These are phyloP conservation scores for Lepidocolaptes lacrymiger DNA, from an alignment of 2,797 vertebrate species.

Conservation along the genomic window DNA sequence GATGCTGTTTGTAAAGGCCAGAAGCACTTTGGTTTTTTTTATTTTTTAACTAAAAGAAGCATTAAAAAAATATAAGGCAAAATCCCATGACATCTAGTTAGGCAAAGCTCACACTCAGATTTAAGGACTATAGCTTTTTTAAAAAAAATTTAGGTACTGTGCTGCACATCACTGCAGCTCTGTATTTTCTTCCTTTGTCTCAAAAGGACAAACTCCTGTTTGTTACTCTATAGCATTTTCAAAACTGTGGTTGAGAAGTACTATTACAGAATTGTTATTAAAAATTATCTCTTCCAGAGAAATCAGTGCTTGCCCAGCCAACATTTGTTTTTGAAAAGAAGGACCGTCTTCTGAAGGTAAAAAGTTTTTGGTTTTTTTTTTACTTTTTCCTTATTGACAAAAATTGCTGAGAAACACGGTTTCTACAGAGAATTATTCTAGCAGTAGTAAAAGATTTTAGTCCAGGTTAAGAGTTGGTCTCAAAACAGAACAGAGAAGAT, in stretches of 20 bases:
- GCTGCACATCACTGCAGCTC: background rate
- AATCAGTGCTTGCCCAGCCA: constrained; percentile 76
- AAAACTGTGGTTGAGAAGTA: background rate
- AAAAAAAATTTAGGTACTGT: background rate
- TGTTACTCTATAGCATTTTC: background rate
- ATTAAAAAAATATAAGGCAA: background rate
- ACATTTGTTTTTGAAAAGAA: constrained; percentile 80
- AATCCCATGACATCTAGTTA: background rate
- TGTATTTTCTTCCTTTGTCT: background rate
- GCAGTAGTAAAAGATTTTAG: background rate
- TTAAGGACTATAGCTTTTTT: background rate
- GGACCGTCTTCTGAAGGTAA: constrained; percentile 78
- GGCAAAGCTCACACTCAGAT: background rate
- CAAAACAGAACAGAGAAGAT: background rate
- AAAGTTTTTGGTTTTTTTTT: background rate
- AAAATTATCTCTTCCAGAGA: constrained; percentile 66
- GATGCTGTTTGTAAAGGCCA: background rate
- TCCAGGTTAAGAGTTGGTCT: background rate
- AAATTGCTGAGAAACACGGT: background rate
- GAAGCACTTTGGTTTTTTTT: background rate
- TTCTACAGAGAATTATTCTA: background rate
- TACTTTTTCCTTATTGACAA: background rate
- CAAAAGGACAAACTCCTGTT: background rate
- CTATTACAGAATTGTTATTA: background rate
- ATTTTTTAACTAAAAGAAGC: background rate